Evolutionary conservation across 2,888 invertebrate species (phyloP), one percentile per base, ranked within the genome.

Genomic region (Polymixis flavicincta): DNA sequence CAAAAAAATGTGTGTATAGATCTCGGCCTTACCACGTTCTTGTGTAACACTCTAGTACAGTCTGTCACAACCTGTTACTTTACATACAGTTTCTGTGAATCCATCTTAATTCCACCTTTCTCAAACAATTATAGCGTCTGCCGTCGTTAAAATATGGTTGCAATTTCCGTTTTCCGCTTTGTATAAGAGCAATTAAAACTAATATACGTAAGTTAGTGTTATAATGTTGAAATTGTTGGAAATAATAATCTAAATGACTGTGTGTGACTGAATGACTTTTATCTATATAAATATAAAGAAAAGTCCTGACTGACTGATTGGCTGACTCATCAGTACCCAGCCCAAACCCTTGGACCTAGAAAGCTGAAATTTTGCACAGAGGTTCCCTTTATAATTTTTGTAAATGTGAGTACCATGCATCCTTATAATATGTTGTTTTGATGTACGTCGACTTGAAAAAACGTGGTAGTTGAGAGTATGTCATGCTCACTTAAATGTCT

Each of bases 51-150:
- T 85, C 82, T 87, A 86, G 54, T 87, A 87, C 65, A 60, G 64
- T 75, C 82, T 84, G 88, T 88, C 85, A 82, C 80, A 86, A 81
- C 84, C 81, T 87, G 85, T 90, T 91, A 91, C 91, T 92, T 92
- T 90, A 89, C 89, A 87, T 79, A 85, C 87, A 74, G 70, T 76
- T 69, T 57, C 61, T 63, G 45, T 48, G 55, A 78, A 69, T 82
- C 65, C 37, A 22, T 64, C 63, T 64, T 67, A 72, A 72, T 80
- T 82, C 37, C 50, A 9, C 42, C 13, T 57, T 7, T 22, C 7
- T 22, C 32, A 57, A 17, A 48, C 63, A 45, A 79, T 50, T 68
- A 48, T 32, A 37, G n/a, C 17, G 22, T 50, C 28, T 68, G 55
- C 48, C 13, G 2, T 37, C 64, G n/a, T 13, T 11, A 22, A 11